Evolutionary conservation across 64 coral and sea anemone genomes (phyloP).

Genomic region (Stylophora pistillata): DNA sequence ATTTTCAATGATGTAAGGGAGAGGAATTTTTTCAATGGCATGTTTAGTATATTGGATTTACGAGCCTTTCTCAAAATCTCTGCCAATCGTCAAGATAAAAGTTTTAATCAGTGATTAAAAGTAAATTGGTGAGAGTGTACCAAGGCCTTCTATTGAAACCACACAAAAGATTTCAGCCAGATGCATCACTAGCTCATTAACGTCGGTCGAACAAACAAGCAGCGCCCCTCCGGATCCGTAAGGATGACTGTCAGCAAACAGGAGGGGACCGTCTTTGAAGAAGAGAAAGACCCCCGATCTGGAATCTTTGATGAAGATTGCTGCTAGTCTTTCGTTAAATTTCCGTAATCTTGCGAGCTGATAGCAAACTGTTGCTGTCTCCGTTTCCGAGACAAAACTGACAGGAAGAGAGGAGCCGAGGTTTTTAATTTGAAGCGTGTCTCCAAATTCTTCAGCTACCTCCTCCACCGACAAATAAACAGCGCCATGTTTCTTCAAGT

Average conservation of each 20-base stretch:
- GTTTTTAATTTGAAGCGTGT: slow-evolving; percentile 12
- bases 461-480: slow-evolving; percentile 64
- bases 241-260: slow-evolving; percentile 65
- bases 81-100: too few species aligned
- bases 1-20: too few species aligned
- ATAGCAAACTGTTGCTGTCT: slow-evolving; percentile 52
- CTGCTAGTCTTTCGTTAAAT: slow-evolving; percentile 8
- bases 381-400: slow-evolving; percentile 54
- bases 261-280: slow-evolving; percentile 40
- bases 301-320: slow-evolving; percentile 68
- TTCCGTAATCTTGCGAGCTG: slow-evolving; percentile 40
- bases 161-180: background rate
- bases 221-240: slow-evolving; percentile 72
- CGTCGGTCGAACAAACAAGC: slow-evolving; percentile 22
- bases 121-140: slow-evolving; percentile 45
- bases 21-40: too few species aligned
- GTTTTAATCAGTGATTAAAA: background rate
- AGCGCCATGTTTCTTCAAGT: slow-evolving; percentile 38
- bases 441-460: slow-evolving; percentile 48
- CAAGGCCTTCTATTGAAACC: slow-evolving; percentile 38
- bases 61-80: too few species aligned
- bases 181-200: background rate
- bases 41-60: too few species aligned
- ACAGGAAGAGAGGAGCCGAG: slow-evolving; percentile 48
- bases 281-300: slow-evolving; percentile 68